A percentile compares a stretch with the other conserved stretches of the same genome.
These are phyloP conservation scores for Myanophis thanlyinensis DNA, from an alignment of 2,113 vertebrate species.

Conservation along the genomic window DNA sequence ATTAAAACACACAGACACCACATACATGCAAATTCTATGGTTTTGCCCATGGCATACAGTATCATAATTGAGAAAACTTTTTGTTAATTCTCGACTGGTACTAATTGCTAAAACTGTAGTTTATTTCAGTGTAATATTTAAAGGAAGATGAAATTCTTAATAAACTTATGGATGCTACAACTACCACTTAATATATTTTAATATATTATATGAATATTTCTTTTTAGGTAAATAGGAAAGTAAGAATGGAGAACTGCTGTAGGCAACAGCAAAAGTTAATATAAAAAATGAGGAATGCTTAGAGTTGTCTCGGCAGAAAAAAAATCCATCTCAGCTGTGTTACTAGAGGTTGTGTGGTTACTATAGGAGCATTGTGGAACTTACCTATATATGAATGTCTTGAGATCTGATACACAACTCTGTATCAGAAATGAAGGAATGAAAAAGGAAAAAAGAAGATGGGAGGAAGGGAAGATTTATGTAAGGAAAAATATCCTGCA, in stretches of 20 bases:
- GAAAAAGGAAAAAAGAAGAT: not conserved
- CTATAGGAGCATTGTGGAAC: not conserved
- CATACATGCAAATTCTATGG: not conserved
- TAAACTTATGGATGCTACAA: not conserved
- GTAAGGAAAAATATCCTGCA: not conserved
- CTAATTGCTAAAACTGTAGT: not conserved
- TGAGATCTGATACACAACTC: not conserved
- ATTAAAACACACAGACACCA: not conserved
- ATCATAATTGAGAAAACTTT: not conserved
- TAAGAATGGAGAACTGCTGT: not conserved
- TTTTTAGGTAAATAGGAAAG: not conserved
- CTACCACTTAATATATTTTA: not conserved
- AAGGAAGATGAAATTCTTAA: not conserved
- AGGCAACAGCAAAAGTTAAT: not conserved
- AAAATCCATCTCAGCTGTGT: not conserved
- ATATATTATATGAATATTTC: not conserved
- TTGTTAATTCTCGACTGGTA: not conserved
- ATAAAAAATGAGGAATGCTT: not conserved
- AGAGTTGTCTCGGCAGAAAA: not conserved
- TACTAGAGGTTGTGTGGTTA: not conserved
- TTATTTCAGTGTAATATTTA: constrained; percentile 1
- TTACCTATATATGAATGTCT: not conserved
- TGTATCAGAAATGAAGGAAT: not conserved
- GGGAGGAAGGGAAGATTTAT: not conserved
- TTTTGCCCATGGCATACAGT: not conserved